Conservation (phyloP, 2,797 vertebrate species). For the Orientallactaga sibirica region DNA sequence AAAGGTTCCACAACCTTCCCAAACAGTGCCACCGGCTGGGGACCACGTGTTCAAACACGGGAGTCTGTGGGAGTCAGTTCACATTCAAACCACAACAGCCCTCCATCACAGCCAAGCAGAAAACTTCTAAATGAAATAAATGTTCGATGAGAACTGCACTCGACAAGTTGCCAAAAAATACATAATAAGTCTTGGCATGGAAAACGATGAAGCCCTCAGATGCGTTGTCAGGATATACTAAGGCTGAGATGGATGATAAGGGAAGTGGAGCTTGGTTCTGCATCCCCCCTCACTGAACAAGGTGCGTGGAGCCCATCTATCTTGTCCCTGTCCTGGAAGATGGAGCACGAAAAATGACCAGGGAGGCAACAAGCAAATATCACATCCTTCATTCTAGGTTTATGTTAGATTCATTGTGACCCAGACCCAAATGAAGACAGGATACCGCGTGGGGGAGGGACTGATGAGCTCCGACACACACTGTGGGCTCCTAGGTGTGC, state of each 20-base stretch:
- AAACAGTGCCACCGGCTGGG: too few relatives aligned
- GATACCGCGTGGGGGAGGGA: background rate
- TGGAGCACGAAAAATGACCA: background rate
- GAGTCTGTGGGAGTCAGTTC: too few relatives aligned
- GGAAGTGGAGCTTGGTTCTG: background rate
- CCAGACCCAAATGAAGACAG: background rate
- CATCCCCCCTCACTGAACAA: accelerated
- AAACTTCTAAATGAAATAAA: conserved; percentile 54
- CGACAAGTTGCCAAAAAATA: conserved; percentile 50
- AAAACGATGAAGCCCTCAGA: conserved; percentile 50
- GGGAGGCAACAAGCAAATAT: background rate
- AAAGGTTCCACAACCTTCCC: too few relatives aligned
- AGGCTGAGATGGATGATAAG: background rate
- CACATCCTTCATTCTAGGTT: background rate
- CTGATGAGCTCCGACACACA: accelerated
- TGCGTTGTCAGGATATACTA: background rate
- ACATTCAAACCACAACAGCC: background rate
- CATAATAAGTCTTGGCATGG: conserved; percentile 19
- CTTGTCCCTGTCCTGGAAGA: background rate
- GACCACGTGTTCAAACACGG: too few relatives aligned
- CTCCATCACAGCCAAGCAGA: conserved; percentile 63
- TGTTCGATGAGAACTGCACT: conserved; percentile 52
- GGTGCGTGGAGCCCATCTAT: background rate
- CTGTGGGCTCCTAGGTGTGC: accelerated
- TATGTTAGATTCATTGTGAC: background rate